Evolutionary conservation across 1,140 invertebrate genomes (phyloP).

Genomic region (Bombus terrestris): DNA sequence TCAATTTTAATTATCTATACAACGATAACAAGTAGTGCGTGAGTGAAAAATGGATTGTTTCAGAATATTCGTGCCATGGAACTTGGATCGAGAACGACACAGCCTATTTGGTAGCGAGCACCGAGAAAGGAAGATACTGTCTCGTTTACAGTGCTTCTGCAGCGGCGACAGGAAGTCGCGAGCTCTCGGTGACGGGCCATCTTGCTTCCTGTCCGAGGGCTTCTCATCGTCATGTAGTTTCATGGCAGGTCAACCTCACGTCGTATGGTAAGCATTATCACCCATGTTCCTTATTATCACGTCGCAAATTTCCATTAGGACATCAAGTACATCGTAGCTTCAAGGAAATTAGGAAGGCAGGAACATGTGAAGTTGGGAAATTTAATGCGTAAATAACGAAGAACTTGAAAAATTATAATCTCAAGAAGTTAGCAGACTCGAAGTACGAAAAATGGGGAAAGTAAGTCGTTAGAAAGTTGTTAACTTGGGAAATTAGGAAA

Average conservation of each 20-base stretch:
- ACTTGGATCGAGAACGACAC: conserved; percentile 87
- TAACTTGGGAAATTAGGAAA: background rate
- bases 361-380: background rate
- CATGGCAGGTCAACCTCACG: conserved; percentile 80
- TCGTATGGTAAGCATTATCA: conserved; percentile 73
- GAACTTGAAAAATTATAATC: background rate
- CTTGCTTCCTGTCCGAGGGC: conserved; percentile 79
- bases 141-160: conserved; percentile 79
- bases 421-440: background rate
- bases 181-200: conserved; percentile 78
- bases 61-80: conserved; percentile 87
- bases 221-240: conserved; percentile 75
- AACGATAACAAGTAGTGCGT: too few species aligned
- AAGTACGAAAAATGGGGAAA: background rate
- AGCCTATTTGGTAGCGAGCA: conserved; percentile 86
- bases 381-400: background rate
- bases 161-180: conserved; percentile 68
- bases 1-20: too few species aligned
- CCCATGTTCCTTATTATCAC: too few species aligned
- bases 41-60: conserved; percentile 46
- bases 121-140: conserved; percentile 79
- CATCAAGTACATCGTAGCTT: background rate
- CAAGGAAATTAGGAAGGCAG: background rate
- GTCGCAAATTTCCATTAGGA: too few species aligned
- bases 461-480: too few species aligned